Percentiles rank a stretch among this genome's conserved stretches.
These are phyloP conservation scores for Heliconius charithonia DNA, from an alignment of 2,888 invertebrate species.

Conservation along the genomic window DNA sequence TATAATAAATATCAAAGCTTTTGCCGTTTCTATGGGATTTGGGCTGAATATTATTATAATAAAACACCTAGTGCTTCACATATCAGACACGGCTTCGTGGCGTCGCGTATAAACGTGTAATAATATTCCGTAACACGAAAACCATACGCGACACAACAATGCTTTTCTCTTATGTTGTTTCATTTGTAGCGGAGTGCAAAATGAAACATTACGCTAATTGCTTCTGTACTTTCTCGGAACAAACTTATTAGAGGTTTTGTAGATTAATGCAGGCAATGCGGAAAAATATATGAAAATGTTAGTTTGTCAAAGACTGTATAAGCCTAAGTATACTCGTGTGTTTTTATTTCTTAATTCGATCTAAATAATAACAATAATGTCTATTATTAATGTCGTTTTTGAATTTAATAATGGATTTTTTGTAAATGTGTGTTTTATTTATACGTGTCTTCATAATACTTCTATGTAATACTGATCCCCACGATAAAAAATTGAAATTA, in stretches of 20 bases:
- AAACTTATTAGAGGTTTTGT: constrained; percentile 32
- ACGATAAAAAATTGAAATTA: too few relatives aligned
- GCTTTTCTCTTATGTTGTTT: constrained; percentile 45
- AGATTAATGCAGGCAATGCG: constrained; percentile 31
- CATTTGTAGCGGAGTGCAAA: constrained; percentile 36
- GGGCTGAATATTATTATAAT: constrained; percentile 22
- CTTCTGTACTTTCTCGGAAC: constrained; percentile 39
- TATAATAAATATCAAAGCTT: background rate
- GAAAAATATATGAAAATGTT: background rate
- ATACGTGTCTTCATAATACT: too few relatives aligned
- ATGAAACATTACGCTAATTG: constrained; percentile 43
- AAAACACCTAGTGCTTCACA: constrained; percentile 7
- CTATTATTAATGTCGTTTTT: too few relatives aligned
- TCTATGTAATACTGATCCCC: too few relatives aligned
- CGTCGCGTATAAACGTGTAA: constrained; percentile 38
- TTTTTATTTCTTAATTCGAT: background rate
- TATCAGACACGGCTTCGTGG: constrained; percentile 31
- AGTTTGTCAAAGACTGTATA: background rate
- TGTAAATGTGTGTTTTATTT: background rate
- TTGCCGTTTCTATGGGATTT: background rate
- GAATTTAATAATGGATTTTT: background rate
- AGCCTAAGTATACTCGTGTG: background rate
- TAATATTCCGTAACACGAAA: constrained; percentile 27
- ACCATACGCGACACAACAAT: constrained; percentile 36
- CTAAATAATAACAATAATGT: too few relatives aligned